These are phyloP conservation scores for Pterocles burchelli DNA, from an alignment of 2,113 vertebrate genomes.

Conservation along the genomic window DNA sequence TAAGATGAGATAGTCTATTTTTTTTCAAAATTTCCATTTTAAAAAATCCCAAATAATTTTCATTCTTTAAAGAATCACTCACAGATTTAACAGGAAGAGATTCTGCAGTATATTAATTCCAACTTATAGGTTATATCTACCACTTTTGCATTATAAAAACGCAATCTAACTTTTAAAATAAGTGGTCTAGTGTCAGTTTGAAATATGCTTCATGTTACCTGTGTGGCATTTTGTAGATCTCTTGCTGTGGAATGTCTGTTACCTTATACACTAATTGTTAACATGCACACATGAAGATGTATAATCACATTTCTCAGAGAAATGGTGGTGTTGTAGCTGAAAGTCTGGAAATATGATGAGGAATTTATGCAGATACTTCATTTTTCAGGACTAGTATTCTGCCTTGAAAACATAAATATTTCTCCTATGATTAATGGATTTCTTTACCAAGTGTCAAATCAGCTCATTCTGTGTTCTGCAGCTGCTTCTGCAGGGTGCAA, in stretches of 20 bases:
- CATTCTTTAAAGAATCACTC: slow-evolving; percentile 3
- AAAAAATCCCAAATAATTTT: not conserved
- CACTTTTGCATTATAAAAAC: not conserved
- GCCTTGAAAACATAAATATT: slow-evolving; percentile 14
- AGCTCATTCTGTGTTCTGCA: not conserved
- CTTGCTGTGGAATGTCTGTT: not conserved
- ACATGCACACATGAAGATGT: not conserved
- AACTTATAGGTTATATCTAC: not conserved
- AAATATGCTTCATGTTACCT: not conserved
- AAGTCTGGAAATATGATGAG: not conserved
- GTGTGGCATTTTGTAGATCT: not conserved
- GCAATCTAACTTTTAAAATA: not conserved
- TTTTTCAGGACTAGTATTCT: not conserved
- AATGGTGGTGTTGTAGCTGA: not conserved
- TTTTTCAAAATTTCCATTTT: slow-evolving; percentile 35
- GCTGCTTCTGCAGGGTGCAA: not conserved
- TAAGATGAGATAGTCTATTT: slow-evolving; percentile 63
- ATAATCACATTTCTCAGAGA: not conserved
- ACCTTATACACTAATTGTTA: not conserved
- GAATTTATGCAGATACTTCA: not conserved
- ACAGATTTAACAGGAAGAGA: not conserved
- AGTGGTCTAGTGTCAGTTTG: not conserved
- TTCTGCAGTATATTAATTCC: not conserved
- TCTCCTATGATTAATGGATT: not conserved
- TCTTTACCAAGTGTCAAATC: slow-evolving; percentile 13